Base-by-base conservation (phyloP, 2,113 vertebrate species). In the pig (Sus scrofa) region DNA sequence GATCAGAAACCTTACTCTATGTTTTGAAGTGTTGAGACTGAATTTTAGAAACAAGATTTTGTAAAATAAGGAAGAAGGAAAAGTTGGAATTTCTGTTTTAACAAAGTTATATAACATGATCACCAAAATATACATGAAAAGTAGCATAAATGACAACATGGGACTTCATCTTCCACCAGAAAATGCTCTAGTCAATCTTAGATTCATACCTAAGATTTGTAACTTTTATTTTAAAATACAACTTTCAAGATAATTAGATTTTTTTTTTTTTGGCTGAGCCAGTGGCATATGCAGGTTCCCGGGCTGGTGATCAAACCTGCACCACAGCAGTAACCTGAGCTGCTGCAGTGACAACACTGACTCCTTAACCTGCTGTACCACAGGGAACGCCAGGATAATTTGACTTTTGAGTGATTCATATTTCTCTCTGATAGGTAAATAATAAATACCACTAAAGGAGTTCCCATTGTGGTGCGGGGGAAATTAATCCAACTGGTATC, bases 141-240 rank as follows among this genome's bases (percentile, higher is more conserved):
- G 26, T 8, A 34, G 32, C 56, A 24, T 26, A 79, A 73, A 86
- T n/a, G 34, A 20, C 39, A 37, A 56, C 1, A 37, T 62, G 68
- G 6, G 22, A 37, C n/a, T 73, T 8, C n/a, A 90, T 37, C 7
- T 78, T 70, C 11, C 7, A 71, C 7, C 7, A 86, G 1, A 73
- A 90, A 60, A 39, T 71, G 5, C 34, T 63, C 30, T 24, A 84
- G 37, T 22, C 5, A 60, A 14, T 90, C 75, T 26, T 68, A 90
- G 37, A 73, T 50, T 70, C 68, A 13, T 32, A 44, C 30, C 26
- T 92, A 84, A 92, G 86, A 75, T 58, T 39, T 90, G 4, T 74
- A 37, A 91, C 30, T 83, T 67, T 81, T 62, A 89, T 89, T 97
- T 94, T 84, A 70, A 94, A 86, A 58, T 62, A 62, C 54, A n/a